Base-by-base conservation (phyloP, 2,888 invertebrate species). In the Meta bourneti region DNA sequence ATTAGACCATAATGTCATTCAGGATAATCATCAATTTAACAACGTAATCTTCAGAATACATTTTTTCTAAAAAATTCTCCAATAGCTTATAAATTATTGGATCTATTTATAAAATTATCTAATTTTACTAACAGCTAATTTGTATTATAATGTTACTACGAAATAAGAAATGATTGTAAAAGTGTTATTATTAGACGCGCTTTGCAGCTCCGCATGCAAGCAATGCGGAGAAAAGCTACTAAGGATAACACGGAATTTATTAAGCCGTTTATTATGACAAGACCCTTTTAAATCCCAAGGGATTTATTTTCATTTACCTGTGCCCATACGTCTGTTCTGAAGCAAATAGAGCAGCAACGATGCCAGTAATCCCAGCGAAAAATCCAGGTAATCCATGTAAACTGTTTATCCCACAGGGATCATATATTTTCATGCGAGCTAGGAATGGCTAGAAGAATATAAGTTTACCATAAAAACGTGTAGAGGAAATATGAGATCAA, bases 301-400 rank as follows among this genome's bases (percentile, higher is more conserved):
- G 34, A 34, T 34, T 34, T 34, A 34, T 34, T 77, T 69, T 86
- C 34, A 34, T 34, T 89, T 93, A 95, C 95, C 95, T 95, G 89
- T 94, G 94, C 7, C 95, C 96, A 77, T 98, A 98, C n/a, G 95
- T 95, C 0, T 96, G 95, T 94, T 96, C 95, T 0, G 96, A 96
- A 0, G 97, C 97, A 48, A 97, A 93, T 0, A 96, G 96, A 2
- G 98, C 97, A 95, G 97, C 96, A 71, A 98, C 94, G 0, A 97
- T 96, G 0, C 98, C 97, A 71, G 97, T 96, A 85, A 98, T 94
- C 54, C 97, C 99, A 0, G 98, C 98, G 82, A 98, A 95, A 4
- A 99, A 95, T 0, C 98, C 99, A 0, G 99, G 99, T 97, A 99
- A 97, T 0, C 99, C 99, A 94, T 99, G 99, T 34, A 99, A 96